These are phyloP conservation scores for Spondyliosoma cantharus DNA, from an alignment of 2,797 vertebrate genomes.

Conservation along the genomic window DNA sequence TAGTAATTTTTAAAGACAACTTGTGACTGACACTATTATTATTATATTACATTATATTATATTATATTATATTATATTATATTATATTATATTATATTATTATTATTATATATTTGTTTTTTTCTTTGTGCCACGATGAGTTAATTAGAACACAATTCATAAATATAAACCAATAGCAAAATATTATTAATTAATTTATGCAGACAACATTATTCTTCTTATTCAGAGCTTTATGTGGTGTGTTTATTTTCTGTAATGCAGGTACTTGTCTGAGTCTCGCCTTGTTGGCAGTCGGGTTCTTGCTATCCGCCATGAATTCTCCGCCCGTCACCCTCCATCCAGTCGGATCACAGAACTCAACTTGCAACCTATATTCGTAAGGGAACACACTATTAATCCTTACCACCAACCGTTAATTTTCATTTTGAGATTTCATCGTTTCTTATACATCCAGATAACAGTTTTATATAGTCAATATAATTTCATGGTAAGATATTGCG, in stretches of 20 bases:
- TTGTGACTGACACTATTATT: background rate
- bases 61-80: no score
- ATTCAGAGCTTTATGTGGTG: background rate
- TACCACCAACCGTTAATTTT: background rate
- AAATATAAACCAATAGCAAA: no score
- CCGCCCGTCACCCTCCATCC: conserved; percentile 88
- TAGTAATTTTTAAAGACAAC: no score
- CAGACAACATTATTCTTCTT: background rate
- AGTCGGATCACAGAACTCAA: conserved; percentile 85
- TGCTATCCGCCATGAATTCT: conserved; percentile 91
- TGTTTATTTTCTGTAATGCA: conserved; percentile 59
- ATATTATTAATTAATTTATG: background rate
- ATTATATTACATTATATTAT: no score
- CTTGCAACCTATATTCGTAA: conserved; percentile 85
- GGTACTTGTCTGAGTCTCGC: conserved; percentile 91
- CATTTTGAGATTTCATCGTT: background rate
- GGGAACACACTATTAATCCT: background rate
- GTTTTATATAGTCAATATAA: background rate
- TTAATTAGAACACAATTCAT: no score
- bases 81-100: no score
- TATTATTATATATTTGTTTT: no score
- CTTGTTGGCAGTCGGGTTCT: conserved; percentile 92
- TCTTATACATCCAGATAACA: background rate
- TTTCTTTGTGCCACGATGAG: no score
- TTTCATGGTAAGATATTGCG: background rate